A percentile compares a stretch with the other conserved stretches of the same genome.
phyloP scores from a whole-genome alignment of 1,140 invertebrate species.

The Drosophila ercepeae region DNA sequence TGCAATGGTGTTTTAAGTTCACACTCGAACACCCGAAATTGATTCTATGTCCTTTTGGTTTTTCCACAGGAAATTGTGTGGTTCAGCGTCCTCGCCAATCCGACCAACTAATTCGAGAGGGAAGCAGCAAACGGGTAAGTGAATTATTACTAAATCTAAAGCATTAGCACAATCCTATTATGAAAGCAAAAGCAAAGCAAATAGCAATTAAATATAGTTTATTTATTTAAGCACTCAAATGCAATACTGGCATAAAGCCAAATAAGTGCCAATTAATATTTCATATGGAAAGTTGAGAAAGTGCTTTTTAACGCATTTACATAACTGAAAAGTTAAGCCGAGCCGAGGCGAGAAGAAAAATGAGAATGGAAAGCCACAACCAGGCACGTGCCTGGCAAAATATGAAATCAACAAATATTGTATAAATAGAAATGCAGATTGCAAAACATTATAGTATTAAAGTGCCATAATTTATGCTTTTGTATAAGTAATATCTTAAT shows the following conservation, averaged over 20 bases:
- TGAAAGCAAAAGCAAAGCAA: neutral
- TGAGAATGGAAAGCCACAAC: conserved; percentile 13
- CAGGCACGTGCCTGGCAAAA: conserved; percentile 3
- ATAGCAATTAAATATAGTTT: neutral
- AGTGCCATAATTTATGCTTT: conserved; percentile 26
- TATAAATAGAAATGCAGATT: conserved; percentile 8
- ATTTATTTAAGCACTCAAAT: conserved; percentile 8
- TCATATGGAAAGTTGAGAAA: conserved; percentile 32
- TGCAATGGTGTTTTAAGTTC: neutral
- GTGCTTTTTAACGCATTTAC: conserved; percentile 54
- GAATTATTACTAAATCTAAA: neutral
- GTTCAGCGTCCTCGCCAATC: conserved; percentile 90
- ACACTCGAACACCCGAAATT: neutral
- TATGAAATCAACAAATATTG: conserved; percentile 19
- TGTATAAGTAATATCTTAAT: conserved; percentile 39
- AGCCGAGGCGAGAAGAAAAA: too few species aligned
- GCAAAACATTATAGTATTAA: neutral
- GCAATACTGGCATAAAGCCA: neutral
- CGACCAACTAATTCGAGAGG: conserved; percentile 90
- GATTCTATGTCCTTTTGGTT: conserved; percentile 5
- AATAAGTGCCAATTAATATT: conserved; percentile 31
- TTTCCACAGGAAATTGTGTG: conserved; percentile 88
- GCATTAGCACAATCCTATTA: neutral
- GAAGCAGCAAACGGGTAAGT: conserved; percentile 89
- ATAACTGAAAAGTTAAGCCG: conserved; percentile 60